These are phyloP conservation scores for Gallirallus australis DNA, from an alignment of 2,797 vertebrate genomes.

Conservation along the genomic window DNA sequence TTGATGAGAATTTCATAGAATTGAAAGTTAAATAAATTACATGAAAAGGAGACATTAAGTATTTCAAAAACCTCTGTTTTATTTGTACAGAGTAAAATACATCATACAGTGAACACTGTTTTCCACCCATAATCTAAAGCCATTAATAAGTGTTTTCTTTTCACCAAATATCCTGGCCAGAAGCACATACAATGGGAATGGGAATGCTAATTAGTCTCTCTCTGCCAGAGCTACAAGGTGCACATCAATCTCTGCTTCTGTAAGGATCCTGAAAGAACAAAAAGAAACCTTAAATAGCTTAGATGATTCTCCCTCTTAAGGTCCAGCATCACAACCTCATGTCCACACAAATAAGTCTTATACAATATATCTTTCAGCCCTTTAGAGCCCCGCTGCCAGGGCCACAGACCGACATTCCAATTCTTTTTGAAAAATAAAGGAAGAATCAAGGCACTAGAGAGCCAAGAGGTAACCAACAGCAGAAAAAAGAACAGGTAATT, in stretches of 20 bases:
- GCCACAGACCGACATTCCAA: neutral
- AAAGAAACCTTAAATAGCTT: constrained; percentile 30
- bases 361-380: neutral
- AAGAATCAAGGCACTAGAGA: neutral
- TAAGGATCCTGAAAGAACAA: constrained; percentile 88
- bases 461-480: neutral
- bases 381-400: neutral
- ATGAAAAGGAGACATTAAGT: constrained; percentile 44
- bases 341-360: neutral
- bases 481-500: neutral
- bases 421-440: constrained; percentile 1
- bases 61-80: constrained; percentile 83
- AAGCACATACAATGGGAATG: constrained; percentile 45
- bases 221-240: constrained; percentile 95
- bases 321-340: neutral
- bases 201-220: constrained; percentile 86
- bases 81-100: constrained; percentile 84
- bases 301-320: constrained; percentile 1
- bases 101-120: constrained; percentile 81
- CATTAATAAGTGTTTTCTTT: constrained; percentile 62
- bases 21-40: neutral
- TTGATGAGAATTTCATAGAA: neutral
- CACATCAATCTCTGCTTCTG: constrained; percentile 91
- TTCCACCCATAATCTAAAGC: constrained; percentile 74
- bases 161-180: constrained; percentile 63